Evolutionary conservation across 2,888 invertebrate genomes (phyloP).

Genomic region (Halictus ligatus): DNA sequence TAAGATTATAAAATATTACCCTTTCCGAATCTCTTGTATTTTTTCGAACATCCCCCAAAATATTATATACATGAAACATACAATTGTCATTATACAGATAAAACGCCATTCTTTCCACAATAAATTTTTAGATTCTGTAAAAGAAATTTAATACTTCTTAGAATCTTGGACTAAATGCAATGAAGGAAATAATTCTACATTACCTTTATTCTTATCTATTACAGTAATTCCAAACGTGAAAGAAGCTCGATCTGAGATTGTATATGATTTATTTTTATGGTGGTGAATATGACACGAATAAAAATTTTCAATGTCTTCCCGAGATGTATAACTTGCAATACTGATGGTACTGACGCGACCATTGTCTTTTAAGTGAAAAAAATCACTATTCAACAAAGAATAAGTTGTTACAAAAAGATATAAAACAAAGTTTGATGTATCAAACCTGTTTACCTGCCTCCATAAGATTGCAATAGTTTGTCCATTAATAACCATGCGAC

Average conservation of each 20-base stretch:
- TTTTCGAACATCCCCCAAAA: conserved; percentile 46
- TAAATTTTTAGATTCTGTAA: conserved; percentile 40
- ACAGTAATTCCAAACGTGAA: conserved; percentile 57
- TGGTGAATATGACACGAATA: conserved; percentile 55
- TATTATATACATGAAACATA: conserved; percentile 24
- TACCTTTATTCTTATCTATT: conserved; percentile 54
- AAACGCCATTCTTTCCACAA: conserved; percentile 57
- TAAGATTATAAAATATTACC: conserved; percentile 33
- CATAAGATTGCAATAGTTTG: conserved; percentile 39
- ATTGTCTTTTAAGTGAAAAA: conserved; percentile 51
- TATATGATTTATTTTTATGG: conserved; percentile 36
- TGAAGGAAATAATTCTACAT: neutral
- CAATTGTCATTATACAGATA: conserved; percentile 32
- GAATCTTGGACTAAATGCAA: neutral
- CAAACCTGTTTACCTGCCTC: conserved; percentile 19
- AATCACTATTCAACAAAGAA: conserved; percentile 29
- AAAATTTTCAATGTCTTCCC: conserved; percentile 59
- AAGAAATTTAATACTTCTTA: neutral
- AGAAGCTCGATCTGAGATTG: conserved; percentile 15
- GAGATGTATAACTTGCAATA: conserved; percentile 54
- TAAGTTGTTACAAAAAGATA: neutral
- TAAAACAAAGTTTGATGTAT: neutral
- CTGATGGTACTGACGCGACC: conserved; percentile 57
- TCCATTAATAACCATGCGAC: conserved; percentile 58
- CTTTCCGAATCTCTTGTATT: conserved; percentile 37